phyloP scores from a whole-genome alignment of 2,888 invertebrate species.

The Acanthoscelides obtectus region DNA sequence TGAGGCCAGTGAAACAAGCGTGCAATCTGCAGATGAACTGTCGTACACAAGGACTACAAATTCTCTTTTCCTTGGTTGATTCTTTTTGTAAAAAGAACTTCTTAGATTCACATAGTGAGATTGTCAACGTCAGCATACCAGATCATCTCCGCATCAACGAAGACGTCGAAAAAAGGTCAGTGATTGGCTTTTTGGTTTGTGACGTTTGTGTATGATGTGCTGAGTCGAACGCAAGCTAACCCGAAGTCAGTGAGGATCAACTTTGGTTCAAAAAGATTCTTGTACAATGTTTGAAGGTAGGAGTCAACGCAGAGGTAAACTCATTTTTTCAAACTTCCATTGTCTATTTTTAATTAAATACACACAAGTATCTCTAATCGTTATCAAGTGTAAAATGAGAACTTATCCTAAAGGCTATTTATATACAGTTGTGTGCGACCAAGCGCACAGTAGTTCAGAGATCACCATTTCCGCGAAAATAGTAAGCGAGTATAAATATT shows the following conservation, averaged over 20 bases:
- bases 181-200: constrained; percentile 34
- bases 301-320: too few species aligned
- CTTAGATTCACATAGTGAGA: background rate
- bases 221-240: constrained; percentile 23
- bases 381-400: too few species aligned
- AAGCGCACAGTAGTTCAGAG: too few species aligned
- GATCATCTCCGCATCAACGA: constrained; percentile 6
- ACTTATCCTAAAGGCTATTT: too few species aligned
- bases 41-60: constrained; percentile 7
- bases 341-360: too few species aligned
- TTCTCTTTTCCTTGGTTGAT: constrained; percentile 20
- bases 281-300: too few species aligned
- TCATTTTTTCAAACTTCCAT: too few species aligned
- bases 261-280: too few species aligned
- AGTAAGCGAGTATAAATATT: too few species aligned
- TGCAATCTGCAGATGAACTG: constrained; percentile 39
- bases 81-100: background rate
- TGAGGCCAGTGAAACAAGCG: constrained; percentile 46
- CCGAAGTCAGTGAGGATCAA: constrained; percentile 15
- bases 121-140: background rate
- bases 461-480: too few species aligned
- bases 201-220: constrained; percentile 23
- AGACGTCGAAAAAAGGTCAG: constrained; percentile 34
- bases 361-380: too few species aligned
- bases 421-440: too few species aligned